Conservation (phyloP, 2,797 vertebrate genomes). For the Hemibagrus guttatus region DNA sequence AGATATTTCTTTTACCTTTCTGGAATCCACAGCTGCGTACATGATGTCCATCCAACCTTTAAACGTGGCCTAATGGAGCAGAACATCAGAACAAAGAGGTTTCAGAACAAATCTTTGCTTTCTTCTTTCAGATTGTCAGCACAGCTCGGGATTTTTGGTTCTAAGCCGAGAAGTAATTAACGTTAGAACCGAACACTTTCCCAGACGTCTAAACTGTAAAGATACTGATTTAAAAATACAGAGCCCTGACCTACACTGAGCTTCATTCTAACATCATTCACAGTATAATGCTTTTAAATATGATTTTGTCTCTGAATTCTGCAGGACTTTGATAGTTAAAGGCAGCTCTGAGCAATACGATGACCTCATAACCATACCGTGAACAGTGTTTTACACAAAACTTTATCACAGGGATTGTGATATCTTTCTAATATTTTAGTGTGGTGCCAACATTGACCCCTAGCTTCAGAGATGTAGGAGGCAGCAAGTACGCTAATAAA, state of each 20-base stretch:
- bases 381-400: background rate
- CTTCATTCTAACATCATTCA: background rate
- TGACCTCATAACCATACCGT: background rate
- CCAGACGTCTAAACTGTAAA: background rate
- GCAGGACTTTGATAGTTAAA: background rate
- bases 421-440: background rate
- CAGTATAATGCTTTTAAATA: background rate
- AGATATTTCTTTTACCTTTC: conserved; percentile 78
- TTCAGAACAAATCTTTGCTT: no score
- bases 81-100: background rate
- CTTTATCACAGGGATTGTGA: background rate
- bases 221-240: background rate
- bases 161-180: background rate
- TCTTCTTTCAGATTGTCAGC: background rate
- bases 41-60: conserved; percentile 99
- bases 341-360: background rate
- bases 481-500: background rate
- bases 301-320: background rate
- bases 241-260: background rate
- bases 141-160: background rate
- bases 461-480: background rate
- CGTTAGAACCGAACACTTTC: background rate
- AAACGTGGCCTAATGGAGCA: conserved; percentile 87
- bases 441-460: background rate
- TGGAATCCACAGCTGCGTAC: conserved; percentile 97